These are phyloP conservation scores for Odontesthes bonariensis DNA, from an alignment of 2,113 vertebrate genomes.

Conservation along the genomic window DNA sequence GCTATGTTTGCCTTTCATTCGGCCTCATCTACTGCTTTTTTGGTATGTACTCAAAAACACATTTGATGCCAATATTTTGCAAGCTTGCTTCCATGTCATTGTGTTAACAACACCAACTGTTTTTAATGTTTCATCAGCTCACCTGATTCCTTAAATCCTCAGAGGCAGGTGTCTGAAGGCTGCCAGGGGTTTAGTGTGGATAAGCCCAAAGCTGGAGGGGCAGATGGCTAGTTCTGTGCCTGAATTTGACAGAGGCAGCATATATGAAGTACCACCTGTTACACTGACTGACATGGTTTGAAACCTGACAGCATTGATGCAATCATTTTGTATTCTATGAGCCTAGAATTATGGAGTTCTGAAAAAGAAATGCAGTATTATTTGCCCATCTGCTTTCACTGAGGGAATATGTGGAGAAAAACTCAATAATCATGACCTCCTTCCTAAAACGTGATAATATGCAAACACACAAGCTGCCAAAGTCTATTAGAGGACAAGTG, in stretches of 20 bases:
- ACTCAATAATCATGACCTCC: slow-evolving; percentile 26
- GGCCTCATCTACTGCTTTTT: slow-evolving; percentile 90
- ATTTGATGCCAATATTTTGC: not conserved
- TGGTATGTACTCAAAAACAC: slow-evolving; percentile 79
- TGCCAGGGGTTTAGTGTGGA: slow-evolving; percentile 65
- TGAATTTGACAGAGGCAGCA: slow-evolving; percentile 38
- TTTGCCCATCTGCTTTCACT: slow-evolving; percentile 15
- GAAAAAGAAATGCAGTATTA: not conserved
- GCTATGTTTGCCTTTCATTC: slow-evolving; percentile 85
- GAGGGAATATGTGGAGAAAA: slow-evolving; percentile 14
- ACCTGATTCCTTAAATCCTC: slow-evolving; percentile 40
- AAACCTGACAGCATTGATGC: slow-evolving; percentile 19
- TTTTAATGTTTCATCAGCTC: slow-evolving; percentile 38
- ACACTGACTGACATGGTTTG: slow-evolving; percentile 6
- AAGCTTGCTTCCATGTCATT: not conserved
- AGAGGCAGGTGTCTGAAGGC: slow-evolving; percentile 51
- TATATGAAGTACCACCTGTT: slow-evolving; percentile 55
- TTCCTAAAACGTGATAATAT: slow-evolving; percentile 37
- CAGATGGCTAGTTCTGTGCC: slow-evolving; percentile 59
- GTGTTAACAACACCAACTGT: not conserved
- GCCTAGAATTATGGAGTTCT: not conserved
- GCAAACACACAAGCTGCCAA: slow-evolving; percentile 41
- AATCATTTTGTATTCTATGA: slow-evolving; percentile 2
- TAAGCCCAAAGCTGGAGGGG: slow-evolving; percentile 56
- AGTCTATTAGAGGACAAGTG: not conserved